Conservation (phyloP, 2,113 vertebrate species). For the Marmota flaviventris region DNA sequence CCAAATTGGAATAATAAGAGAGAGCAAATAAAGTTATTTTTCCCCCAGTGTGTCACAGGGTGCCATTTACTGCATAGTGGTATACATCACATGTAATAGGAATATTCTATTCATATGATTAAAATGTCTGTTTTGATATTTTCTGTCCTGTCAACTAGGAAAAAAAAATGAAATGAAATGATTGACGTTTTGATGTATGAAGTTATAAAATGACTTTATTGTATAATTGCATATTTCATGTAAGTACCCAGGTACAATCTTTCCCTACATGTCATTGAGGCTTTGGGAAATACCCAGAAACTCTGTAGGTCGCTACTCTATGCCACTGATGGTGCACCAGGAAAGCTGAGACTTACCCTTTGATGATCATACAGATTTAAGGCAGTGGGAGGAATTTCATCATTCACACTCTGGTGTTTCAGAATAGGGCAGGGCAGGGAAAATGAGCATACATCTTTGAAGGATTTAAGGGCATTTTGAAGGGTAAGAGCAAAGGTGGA, state of each 20-base stretch:
- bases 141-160: conserved; percentile 2
- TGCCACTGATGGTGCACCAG: neutral
- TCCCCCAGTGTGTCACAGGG: neutral
- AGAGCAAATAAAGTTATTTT: neutral
- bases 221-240: neutral
- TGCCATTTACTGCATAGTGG: neutral
- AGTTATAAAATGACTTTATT: conserved; percentile 16
- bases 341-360: neutral
- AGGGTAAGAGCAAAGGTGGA: neutral
- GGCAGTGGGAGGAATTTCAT: neutral
- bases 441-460: neutral
- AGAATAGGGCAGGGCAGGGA: neutral
- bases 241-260: neutral
- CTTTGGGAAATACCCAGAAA: neutral
- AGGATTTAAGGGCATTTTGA: neutral
- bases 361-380: neutral
- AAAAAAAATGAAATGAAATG: conserved; percentile 18
- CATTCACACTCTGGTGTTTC: neutral
- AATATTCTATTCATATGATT: neutral
- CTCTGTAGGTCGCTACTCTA: neutral
- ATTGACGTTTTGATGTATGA: neutral
- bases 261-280: neutral
- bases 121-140: conserved; percentile 14
- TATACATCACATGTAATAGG: neutral
- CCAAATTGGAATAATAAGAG: neutral